Percentiles rank a stretch among this genome's conserved stretches.
Evolutionary conservation across 2,888 invertebrate species (phyloP).

Genomic region (Ennomos erosarius): DNA sequence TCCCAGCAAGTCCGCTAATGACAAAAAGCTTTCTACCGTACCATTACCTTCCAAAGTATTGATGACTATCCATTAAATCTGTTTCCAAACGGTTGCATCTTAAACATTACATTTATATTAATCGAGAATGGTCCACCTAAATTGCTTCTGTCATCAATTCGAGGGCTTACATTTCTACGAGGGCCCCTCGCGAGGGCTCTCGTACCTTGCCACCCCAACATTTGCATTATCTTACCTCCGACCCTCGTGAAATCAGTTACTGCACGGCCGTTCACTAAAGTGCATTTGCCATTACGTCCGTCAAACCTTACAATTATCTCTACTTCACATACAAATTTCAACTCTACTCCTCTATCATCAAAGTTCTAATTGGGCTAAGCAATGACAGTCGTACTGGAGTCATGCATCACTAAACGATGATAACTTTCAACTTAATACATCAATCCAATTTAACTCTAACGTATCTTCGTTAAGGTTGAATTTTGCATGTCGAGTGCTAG

Average conservation of each 20-base stretch:
- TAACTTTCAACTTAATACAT: constrained; percentile 57
- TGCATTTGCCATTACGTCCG: constrained; percentile 76
- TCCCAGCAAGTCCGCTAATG: too few species aligned
- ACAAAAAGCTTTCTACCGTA: constrained; percentile 2
- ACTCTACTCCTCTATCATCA: constrained; percentile 39
- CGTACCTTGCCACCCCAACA: constrained; percentile 61
- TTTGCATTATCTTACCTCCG: constrained; percentile 83
- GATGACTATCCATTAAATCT: constrained; percentile 29
- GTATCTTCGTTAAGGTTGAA: constrained; percentile 36
- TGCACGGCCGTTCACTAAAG: constrained; percentile 78
- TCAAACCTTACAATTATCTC: constrained; percentile 72
- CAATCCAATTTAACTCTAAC: constrained; percentile 43
- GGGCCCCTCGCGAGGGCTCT: constrained; percentile 41
- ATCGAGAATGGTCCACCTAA: constrained; percentile 71
- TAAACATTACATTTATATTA: constrained; percentile 72
- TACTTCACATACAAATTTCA: constrained; percentile 40
- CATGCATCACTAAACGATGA: constrained; percentile 64
- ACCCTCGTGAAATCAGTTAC: constrained; percentile 74
- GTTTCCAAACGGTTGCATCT: constrained; percentile 30
- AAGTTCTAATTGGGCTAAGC: constrained; percentile 39
- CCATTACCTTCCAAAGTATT: constrained; percentile 17
- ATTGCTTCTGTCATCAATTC: constrained; percentile 77
- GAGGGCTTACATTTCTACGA: constrained; percentile 47
- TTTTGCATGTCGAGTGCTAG: constrained; percentile 37
- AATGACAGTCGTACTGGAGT: constrained; percentile 39